Evolutionary conservation across 1,140 invertebrate genomes (phyloP).

Genomic region (Nasonia longicornis): DNA sequence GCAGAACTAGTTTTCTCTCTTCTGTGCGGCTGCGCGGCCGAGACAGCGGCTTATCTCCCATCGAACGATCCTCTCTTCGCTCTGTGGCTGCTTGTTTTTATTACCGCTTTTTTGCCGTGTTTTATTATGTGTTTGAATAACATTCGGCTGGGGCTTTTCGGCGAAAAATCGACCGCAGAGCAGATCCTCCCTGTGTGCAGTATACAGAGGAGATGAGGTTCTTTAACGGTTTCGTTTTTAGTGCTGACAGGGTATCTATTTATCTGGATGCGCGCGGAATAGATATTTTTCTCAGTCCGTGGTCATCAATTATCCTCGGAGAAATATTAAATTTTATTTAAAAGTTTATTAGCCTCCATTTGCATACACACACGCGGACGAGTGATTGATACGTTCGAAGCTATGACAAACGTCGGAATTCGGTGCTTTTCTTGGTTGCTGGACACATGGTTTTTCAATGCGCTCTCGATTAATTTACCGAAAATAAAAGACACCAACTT

Average conservation of each 20-base stretch:
- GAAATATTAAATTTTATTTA: not conserved
- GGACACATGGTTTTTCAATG: no score
- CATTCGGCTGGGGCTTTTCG: conserved; percentile 22
- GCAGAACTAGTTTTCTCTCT: conserved; percentile 35
- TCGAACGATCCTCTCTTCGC: conserved; percentile 14
- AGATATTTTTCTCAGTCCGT: not conserved
- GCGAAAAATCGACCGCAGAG: conserved; percentile 28
- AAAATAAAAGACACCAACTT: no score
- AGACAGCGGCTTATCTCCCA: conserved; percentile 14
- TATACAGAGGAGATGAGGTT: not conserved
- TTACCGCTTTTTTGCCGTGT: not conserved
- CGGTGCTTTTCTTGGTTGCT: not conserved
- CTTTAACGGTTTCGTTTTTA: conserved; percentile 5
- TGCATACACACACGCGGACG: not conserved
- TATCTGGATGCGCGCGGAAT: not conserved
- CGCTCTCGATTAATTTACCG: no score
- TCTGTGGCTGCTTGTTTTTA: not conserved
- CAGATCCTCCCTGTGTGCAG: not conserved
- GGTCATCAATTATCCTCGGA: not conserved
- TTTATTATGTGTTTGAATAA: conserved; percentile 38
- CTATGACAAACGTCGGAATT: not conserved
- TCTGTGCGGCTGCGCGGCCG: no score
- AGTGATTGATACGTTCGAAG: not conserved
- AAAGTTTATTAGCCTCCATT: not conserved
- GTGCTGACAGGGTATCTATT: conserved; percentile 23